Conservation (phyloP, 2,888 invertebrate species). For the Lasioglossum pauxillum region DNA sequence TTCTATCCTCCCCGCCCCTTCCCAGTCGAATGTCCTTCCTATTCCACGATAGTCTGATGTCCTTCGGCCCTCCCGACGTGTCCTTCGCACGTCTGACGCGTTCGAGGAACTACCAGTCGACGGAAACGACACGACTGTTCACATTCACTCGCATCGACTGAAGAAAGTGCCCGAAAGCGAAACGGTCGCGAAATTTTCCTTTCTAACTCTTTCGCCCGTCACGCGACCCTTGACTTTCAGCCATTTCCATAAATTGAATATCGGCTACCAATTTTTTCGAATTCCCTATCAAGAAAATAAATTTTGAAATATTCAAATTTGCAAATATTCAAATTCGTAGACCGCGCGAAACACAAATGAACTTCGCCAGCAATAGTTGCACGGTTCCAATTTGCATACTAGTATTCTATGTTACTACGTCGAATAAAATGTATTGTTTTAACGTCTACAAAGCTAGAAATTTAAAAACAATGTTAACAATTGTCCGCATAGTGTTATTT, state of each 20-base stretch:
- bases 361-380: background rate
- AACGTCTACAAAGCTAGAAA: background rate
- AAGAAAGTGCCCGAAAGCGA: conserved; percentile 65
- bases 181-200: conserved; percentile 70
- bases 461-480: background rate
- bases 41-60: conserved; percentile 9
- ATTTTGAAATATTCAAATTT: background rate
- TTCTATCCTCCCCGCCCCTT: conserved; percentile 5
- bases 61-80: conserved; percentile 30
- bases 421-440: background rate
- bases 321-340: background rate
- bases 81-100: conserved; percentile 59
- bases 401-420: too few relatives aligned
- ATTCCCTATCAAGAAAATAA: background rate
- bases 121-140: background rate
- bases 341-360: background rate
- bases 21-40: conserved; percentile 57
- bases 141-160: conserved; percentile 34
- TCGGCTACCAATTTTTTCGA: too few relatives aligned
- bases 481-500: conserved; percentile 57
- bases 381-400: too few relatives aligned
- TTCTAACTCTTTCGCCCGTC: background rate
- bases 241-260: too few relatives aligned
- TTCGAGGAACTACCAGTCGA: conserved; percentile 35
- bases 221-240: background rate